Conservation (phyloP, 2,797 vertebrate genomes). For the Poecilia velifera region DNA sequence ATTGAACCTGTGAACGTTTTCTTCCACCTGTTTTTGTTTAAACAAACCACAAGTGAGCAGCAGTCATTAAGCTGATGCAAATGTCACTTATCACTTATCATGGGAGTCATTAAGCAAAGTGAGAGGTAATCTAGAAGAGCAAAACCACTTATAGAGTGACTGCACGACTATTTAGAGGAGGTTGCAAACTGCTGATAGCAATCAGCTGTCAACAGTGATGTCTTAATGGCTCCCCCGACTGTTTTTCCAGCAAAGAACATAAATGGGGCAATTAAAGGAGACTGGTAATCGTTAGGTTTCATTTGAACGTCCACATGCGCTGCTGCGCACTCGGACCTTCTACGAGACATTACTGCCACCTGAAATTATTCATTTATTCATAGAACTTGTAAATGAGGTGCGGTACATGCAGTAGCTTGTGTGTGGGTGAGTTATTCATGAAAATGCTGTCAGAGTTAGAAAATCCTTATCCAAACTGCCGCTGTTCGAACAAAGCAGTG, state of each 20-base stretch:
- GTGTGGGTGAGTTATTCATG: conserved; percentile 63
- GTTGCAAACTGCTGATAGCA: conserved; percentile 48
- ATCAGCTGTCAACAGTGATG: conserved; percentile 65
- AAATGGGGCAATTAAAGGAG: conserved; percentile 41
- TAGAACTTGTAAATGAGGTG: conserved; percentile 64
- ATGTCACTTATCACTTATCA: conserved; percentile 56
- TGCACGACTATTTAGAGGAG: conserved; percentile 54
- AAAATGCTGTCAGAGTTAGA: conserved; percentile 60
- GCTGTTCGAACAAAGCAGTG: conserved; percentile 52
- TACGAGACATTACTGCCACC: conserved; percentile 37
- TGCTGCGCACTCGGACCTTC: conserved; percentile 27
- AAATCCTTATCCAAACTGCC: conserved; percentile 50
- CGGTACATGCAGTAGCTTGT: conserved; percentile 31
- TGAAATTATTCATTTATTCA: conserved; percentile 71
- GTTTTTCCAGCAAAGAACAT: conserved; percentile 34
- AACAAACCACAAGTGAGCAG: conserved; percentile 57
- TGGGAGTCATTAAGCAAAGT: conserved; percentile 64
- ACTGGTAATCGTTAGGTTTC: conserved; percentile 34
- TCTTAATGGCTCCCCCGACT: conserved; percentile 53
- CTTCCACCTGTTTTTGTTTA: conserved; percentile 46
- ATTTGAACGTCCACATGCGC: conserved; percentile 28
- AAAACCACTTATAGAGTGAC: conserved; percentile 64
- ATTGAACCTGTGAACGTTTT: conserved; percentile 18
- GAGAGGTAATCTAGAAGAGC: conserved; percentile 60
- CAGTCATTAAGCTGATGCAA: conserved; percentile 69